Evolutionary conservation across 2,888 invertebrate genomes (phyloP).

Genomic region (Malacosoma neustria): DNA sequence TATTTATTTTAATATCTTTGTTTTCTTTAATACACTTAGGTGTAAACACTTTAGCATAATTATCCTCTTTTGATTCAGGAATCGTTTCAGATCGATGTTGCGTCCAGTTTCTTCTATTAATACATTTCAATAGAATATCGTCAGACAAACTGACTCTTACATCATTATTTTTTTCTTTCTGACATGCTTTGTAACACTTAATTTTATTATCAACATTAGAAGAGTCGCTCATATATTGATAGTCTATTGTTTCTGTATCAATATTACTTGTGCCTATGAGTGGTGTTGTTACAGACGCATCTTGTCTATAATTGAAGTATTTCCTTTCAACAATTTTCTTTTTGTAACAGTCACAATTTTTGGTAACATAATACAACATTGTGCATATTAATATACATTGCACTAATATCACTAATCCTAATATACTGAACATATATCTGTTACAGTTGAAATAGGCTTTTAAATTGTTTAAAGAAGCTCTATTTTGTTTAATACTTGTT

Average conservation of each 20-base stretch:
- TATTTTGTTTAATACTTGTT: not conserved
- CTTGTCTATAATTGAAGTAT: slow-evolving; percentile 47
- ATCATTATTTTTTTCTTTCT: slow-evolving; percentile 33
- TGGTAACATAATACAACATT: slow-evolving; percentile 34
- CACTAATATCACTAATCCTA: slow-evolving; percentile 26
- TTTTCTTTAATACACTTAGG: not conserved
- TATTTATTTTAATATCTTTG: not conserved
- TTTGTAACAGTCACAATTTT: slow-evolving; percentile 23
- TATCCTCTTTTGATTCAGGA: slow-evolving; percentile 10
- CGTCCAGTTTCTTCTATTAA: slow-evolving; percentile 52
- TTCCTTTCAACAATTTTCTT: slow-evolving; percentile 34
- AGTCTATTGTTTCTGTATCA: slow-evolving; percentile 48
- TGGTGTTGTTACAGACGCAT: slow-evolving; percentile 54
- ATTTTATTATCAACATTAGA: slow-evolving; percentile 45
- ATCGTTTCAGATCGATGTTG: slow-evolving; percentile 31
- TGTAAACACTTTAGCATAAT: not conserved
- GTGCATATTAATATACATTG: slow-evolving; percentile 45
- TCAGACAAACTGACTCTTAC: slow-evolving; percentile 48
- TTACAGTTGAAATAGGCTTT: slow-evolving; percentile 17
- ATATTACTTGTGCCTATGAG: slow-evolving; percentile 48
- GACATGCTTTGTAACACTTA: slow-evolving; percentile 54
- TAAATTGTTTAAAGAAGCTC: not conserved
- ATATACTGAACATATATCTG: slow-evolving; percentile 25
- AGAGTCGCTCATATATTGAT: slow-evolving; percentile 40
- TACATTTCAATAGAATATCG: slow-evolving; percentile 55